Conservation (phyloP, 2,113 vertebrate species). For the Pardalotus punctatus region DNA sequence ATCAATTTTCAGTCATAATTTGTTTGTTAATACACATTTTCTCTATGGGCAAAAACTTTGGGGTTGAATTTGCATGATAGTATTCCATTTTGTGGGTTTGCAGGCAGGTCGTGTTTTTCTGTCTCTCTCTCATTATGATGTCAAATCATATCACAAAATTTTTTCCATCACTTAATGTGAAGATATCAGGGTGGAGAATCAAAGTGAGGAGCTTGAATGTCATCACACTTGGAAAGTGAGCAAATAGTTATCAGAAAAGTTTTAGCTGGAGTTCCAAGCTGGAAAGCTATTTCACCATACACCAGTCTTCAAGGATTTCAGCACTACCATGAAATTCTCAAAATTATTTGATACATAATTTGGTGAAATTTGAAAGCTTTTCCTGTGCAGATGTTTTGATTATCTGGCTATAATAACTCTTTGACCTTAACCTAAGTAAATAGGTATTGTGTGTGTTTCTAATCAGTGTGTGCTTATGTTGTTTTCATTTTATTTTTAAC, state of each 20-base stretch:
- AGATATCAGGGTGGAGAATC: not conserved
- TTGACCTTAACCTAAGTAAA: not conserved
- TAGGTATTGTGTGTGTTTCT: not conserved
- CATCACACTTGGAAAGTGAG: not conserved
- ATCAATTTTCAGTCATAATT: too few relatives aligned
- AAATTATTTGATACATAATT: not conserved
- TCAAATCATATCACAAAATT: not conserved
- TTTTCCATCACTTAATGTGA: not conserved
- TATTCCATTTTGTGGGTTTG: not conserved
- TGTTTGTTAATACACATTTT: not conserved
- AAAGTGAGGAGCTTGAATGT: not conserved
- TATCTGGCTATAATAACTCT: not conserved
- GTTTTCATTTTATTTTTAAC: conserved; percentile 17
- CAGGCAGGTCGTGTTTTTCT: not conserved
- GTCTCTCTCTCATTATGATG: not conserved
- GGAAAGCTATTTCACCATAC: not conserved
- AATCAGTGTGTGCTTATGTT: not conserved
- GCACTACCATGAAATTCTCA: not conserved
- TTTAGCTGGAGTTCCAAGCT: not conserved
- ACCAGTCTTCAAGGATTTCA: not conserved
- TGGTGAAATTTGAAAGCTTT: conserved; percentile 21
- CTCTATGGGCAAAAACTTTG: not conserved
- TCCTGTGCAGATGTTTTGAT: conserved; percentile 9
- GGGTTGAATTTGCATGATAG: not conserved
- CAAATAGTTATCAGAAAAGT: not conserved